phyloP scores from a whole-genome alignment of 2,888 invertebrate species.

The Melipona bicolor region DNA sequence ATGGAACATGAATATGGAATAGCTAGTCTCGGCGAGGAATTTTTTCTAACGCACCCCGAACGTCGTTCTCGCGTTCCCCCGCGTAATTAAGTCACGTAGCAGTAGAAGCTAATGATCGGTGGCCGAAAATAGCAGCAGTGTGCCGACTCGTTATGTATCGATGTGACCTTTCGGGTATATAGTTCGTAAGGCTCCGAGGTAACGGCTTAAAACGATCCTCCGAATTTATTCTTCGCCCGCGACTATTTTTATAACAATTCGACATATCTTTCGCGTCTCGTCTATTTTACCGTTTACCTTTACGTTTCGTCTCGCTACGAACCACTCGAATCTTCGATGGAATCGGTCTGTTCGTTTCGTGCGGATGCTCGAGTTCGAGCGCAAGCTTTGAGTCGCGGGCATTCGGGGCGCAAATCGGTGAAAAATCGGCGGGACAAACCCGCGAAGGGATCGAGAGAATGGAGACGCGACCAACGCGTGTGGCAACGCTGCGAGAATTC shows the following conservation, averaged over 20 bases:
- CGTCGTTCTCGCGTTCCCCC: constrained; percentile 35
- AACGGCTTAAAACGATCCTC: constrained; percentile 27
- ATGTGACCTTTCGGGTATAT: constrained; percentile 63
- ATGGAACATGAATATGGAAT: neutral
- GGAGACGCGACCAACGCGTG: neutral
- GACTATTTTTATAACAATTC: neutral
- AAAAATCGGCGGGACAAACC: neutral
- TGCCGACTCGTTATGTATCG: constrained; percentile 58
- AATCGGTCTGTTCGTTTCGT: neutral
- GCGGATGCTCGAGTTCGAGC: neutral
- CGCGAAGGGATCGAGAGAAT: neutral
- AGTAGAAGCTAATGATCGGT: constrained; percentile 50
- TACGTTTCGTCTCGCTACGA: no score
- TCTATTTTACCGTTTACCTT: neutral
- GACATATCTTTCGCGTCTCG: neutral
- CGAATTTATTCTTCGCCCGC: neutral
- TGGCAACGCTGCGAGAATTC: neutral
- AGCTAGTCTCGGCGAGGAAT: constrained; percentile 3
- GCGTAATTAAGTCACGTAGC: constrained; percentile 56
- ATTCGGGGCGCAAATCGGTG: neutral
- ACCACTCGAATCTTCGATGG: neutral
- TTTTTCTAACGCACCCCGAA: constrained; percentile 28
- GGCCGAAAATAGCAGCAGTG: constrained; percentile 51
- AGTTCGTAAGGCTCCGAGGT: constrained; percentile 37
- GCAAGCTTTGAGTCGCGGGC: no score